Conservation (phyloP, 2,797 vertebrate genomes). For the Sebastes vulpes region DNA sequence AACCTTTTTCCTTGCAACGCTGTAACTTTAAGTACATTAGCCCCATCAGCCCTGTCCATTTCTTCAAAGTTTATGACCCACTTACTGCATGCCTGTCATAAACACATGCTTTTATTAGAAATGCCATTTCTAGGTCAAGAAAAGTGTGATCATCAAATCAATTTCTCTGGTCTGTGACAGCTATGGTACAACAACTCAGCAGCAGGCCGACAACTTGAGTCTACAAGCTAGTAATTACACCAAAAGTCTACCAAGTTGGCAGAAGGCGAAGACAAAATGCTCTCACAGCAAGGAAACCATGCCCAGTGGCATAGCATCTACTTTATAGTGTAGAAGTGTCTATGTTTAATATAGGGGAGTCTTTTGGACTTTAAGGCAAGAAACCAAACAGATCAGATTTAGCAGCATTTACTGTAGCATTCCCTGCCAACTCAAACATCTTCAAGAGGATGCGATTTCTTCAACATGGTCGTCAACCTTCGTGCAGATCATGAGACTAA, state of each 20-base stretch:
- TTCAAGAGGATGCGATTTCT: not conserved
- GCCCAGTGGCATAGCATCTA: not conserved
- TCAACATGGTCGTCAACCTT: not conserved
- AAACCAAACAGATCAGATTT: not conserved
- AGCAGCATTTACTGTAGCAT: not conserved
- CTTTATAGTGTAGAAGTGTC: not conserved
- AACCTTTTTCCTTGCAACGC: not conserved
- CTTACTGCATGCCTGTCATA: not conserved
- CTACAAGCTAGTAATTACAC: not conserved
- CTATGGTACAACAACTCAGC: not conserved
- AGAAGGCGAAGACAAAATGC: not conserved
- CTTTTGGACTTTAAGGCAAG: not conserved
- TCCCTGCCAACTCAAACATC: conserved; percentile 4
- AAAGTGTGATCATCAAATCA: conserved; percentile 12
- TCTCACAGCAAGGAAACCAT: not conserved
- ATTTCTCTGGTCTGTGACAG: not conserved
- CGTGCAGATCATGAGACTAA: not conserved
- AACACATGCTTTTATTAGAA: conserved; percentile 1
- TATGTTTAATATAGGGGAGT: not conserved
- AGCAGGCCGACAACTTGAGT: not conserved
- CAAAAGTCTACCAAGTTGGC: not conserved
- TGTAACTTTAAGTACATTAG: not conserved
- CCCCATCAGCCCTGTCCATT: not conserved
- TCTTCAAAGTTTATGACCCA: conserved; percentile 1
- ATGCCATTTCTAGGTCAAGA: conserved; percentile 28